Evolutionary conservation across 64 coral and sea anemone species (phyloP), one percentile per base, ranked within the genome.

Genomic region (Dendrophyllia cribrosa): DNA sequence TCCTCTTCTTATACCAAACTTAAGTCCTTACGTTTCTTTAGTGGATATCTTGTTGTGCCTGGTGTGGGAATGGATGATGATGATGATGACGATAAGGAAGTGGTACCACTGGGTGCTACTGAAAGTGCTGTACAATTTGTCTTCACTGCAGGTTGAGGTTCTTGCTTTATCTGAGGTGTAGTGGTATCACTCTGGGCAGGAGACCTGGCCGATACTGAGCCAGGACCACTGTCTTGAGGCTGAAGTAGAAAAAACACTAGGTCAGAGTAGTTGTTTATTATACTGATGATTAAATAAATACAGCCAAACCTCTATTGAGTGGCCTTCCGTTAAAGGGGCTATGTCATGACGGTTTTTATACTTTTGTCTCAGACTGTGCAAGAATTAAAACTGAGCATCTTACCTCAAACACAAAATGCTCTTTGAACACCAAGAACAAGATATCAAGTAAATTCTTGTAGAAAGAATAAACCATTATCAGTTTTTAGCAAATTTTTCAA

Each of bases 11-110:
- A 6, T 56, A 56, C 3, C 53, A 56, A 56, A 56, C 53, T 56
- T n/a, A 70, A 34, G 71, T 3, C 49, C 46, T 19, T 79, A 96
- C 95, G 92, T 96, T 99, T 99, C 74, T 85, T 99, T 47, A 94
- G 93, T 71, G 97, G 94, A 91, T 68, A 91, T 17, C 94, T 90
- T 5, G 88, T 25, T 59, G 91, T 79, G 23, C 80, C 88, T 68
- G 93, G 43, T 6, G 71, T 46, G n/a, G 93, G 72, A 71, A 80
- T 75, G 19, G 89, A 69, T 66, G 82, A 84, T 49, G 60, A n/a
- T n/a, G n/a, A 82, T 19, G 79, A 82, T 4, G 58, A 47, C 9
- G 79, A 46, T 43, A 82, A 7, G 15, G 79, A 46, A 34, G 79
- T 44, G 58, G 8, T 3, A 24, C 53, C 81, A 79, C 82, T 58